Conservation (phyloP, 1,140 invertebrate genomes). For the Plodia interpunctella region DNA sequence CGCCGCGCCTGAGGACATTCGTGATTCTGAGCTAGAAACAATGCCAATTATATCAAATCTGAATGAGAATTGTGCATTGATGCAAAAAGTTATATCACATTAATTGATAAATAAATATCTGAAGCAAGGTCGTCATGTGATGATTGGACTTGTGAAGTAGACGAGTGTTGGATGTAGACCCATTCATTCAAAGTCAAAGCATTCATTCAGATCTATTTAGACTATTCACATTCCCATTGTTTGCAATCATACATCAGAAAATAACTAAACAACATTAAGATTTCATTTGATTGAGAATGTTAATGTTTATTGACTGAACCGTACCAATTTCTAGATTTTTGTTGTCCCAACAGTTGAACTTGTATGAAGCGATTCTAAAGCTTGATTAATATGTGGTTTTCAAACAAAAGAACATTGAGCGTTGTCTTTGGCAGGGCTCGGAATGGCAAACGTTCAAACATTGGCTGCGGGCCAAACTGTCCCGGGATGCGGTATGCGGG, state of each 20-base stretch:
- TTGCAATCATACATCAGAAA: not conserved
- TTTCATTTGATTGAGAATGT: no score
- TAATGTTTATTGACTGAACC: not conserved
- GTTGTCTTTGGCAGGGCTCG: conserved; percentile 29
- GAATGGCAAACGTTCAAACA: conserved; percentile 32
- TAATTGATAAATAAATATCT: no score
- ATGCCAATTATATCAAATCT: not conserved
- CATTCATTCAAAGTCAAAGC: no score
- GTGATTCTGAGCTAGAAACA: not conserved
- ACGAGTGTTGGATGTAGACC: no score
- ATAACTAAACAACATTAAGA: not conserved
- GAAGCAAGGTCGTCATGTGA: no score
- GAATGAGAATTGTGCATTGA: no score
- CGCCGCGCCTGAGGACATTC: not conserved
- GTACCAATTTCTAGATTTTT: not conserved
- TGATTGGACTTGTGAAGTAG: no score
- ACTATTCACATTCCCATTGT: no score
- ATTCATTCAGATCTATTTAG: no score
- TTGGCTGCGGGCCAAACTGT: conserved; percentile 30
- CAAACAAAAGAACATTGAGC: conserved; percentile 27
- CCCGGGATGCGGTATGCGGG: conserved; percentile 14
- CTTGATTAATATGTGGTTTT: conserved; percentile 15
- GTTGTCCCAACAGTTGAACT: not conserved
- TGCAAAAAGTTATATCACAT: no score
- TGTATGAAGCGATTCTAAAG: not conserved